Evolutionary conservation across 2,888 invertebrate genomes (phyloP), one percentile per base, ranked within the genome.

Genomic region (Reticulitermes lucifugus): DNA sequence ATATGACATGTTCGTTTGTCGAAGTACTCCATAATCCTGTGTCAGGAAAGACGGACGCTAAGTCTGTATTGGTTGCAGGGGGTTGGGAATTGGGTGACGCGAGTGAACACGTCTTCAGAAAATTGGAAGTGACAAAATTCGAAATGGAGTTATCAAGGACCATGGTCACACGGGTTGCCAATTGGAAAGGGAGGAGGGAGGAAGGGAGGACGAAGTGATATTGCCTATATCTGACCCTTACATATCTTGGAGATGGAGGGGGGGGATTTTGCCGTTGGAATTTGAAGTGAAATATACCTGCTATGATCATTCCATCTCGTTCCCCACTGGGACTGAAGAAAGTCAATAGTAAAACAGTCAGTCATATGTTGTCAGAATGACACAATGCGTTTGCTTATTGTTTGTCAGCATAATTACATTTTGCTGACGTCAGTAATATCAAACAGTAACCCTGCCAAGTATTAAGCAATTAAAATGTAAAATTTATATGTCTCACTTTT

Each of bases 61-160:
- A 25, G 65, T 65, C 65, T 65, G 65, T 65, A 65, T 25, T 65
- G 65, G 65, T n/a, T 65, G 12, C 25, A 25, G 25, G n/a, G 12
- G 25, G 25, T 12, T 6, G n/a, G n/a, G 65, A 65, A 65, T 65
- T 65, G 65, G 65, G 65, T 65, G n/a, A 65, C n/a, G 65, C 7
- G 9, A 65, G 65, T 79, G 79, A 79, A 79, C 79, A 79, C 79
- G 79, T 51, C 79, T 55, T 29, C 79, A 55, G 79, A 79, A 79
- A 79, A 79, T 79, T 79, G 79, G 79, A 79, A 79, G 51, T 79
- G 79, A 79, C 79, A 79, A 79, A 79, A 79, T 79, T 79, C 79
- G 51, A 46, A 79, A 79, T 51, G 79, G 79, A 79, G 51, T 79
- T 79, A 79, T 55, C 55, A 79, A 79, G 51, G 65, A n/a, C 25